Conservation (phyloP, 2,113 vertebrate species). For the Phalacrocorax aristotelis region DNA sequence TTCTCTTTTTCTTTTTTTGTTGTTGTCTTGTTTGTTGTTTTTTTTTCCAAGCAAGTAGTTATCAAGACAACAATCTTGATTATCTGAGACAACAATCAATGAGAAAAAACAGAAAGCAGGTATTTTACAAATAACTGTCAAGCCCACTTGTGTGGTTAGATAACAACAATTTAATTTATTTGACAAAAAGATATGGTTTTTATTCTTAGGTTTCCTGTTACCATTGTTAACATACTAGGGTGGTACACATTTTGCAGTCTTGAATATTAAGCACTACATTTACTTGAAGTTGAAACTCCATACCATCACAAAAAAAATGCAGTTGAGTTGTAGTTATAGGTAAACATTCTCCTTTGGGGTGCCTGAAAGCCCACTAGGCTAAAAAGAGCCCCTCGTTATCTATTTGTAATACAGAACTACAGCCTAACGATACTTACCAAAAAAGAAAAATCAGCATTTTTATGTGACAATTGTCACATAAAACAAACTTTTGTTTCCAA, state of each 20-base stretch:
- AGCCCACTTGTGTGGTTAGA: constrained; percentile 12
- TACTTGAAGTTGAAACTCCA: neutral
- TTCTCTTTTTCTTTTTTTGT: neutral
- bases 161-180: constrained; percentile 4
- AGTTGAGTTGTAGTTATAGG: neutral
- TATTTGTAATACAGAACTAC: neutral
- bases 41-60: neutral
- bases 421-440: neutral
- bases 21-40: neutral
- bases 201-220: neutral
- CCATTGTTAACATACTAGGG: neutral
- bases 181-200: neutral
- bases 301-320: neutral
- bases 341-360: neutral
- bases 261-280: neutral
- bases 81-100: constrained; percentile 39
- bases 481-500: neutral
- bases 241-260: neutral
- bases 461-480: neutral
- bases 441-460: neutral
- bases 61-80: neutral
- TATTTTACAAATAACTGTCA: constrained; percentile 68
- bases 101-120: constrained; percentile 33
- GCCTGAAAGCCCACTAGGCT: neutral
- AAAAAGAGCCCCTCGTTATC: no score